These are phyloP conservation scores for Patella caerulea DNA, from an alignment of 2,888 invertebrate species.

Conservation along the genomic window DNA sequence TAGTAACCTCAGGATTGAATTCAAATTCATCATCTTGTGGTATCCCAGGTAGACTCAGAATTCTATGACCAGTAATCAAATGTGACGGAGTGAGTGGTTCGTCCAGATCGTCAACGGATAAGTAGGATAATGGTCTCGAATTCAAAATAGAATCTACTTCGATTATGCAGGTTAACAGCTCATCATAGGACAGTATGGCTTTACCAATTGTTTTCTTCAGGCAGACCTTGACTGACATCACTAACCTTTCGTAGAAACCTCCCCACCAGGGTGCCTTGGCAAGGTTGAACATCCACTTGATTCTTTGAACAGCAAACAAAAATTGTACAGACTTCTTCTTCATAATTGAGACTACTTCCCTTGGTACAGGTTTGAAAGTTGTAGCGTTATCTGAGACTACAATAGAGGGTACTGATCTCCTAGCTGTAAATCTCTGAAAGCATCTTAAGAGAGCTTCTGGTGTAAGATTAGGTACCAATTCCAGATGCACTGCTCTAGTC, in stretches of 20 bases:
- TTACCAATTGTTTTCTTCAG: constrained; percentile 21
- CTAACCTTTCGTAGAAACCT: constrained; percentile 22
- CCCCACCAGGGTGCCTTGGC: constrained; percentile 23
- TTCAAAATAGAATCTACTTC: constrained; percentile 13
- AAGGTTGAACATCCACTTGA: constrained; percentile 19
- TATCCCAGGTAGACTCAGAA: constrained; percentile 12
- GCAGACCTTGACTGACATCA: constrained; percentile 15
- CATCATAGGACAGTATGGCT: not conserved
- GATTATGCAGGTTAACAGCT: constrained; percentile 11
- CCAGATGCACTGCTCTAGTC: constrained; percentile 19
- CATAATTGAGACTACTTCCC: not conserved
- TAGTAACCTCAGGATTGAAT: not conserved
- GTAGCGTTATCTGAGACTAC: constrained; percentile 22
- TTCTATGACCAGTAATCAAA: constrained; percentile 17
- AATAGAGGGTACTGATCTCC: not conserved
- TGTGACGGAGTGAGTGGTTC: constrained; percentile 24
- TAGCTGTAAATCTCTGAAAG: constrained; percentile 18
- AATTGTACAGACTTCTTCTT: not conserved
- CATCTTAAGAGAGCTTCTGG: constrained; percentile 11
- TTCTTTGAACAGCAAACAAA: not conserved
- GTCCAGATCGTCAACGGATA: constrained; percentile 11
- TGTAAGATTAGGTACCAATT: constrained; percentile 11
- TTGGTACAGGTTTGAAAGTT: constrained; percentile 16
- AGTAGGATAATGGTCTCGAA: constrained; percentile 8
- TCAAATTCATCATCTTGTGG: not conserved